Evolutionary conservation across 2,888 invertebrate species (phyloP).

Genomic region (Euproctis similis): DNA sequence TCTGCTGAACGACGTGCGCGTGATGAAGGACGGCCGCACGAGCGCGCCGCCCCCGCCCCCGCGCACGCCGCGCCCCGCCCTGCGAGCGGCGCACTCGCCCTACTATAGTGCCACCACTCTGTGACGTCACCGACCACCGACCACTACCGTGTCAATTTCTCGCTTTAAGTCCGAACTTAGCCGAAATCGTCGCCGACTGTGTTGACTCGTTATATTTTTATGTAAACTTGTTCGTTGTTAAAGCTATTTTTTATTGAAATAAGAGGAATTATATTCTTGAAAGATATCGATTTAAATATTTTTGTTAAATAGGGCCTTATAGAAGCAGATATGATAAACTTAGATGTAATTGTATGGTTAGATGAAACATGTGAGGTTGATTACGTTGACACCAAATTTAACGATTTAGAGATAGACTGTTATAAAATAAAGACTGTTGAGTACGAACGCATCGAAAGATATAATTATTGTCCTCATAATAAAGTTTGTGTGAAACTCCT

Average conservation of each 20-base stretch:
- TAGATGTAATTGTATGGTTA: slow-evolving; percentile 67
- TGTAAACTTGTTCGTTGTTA: slow-evolving; percentile 72
- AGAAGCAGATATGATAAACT: slow-evolving; percentile 53
- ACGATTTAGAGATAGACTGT: slow-evolving; percentile 60
- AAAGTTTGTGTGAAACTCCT: slow-evolving; percentile 49
- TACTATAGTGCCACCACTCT: slow-evolving; percentile 63
- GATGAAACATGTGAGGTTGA: slow-evolving; percentile 57
- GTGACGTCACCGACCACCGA: slow-evolving; percentile 40
- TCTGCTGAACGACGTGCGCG: slow-evolving; percentile 86
- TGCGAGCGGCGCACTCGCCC: slow-evolving; percentile 34
- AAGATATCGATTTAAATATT: slow-evolving; percentile 65
- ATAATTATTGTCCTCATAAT: slow-evolving; percentile 38
- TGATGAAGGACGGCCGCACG: slow-evolving; percentile 81
- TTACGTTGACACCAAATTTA: slow-evolving; percentile 59
- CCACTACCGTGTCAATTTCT: slow-evolving; percentile 65
- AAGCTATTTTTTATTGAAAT: slow-evolving; percentile 69
- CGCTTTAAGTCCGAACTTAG: slow-evolving; percentile 69
- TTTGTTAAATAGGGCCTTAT: slow-evolving; percentile 72
- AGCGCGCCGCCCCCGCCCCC: slow-evolving; percentile 51
- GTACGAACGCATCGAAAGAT: slow-evolving; percentile 65
- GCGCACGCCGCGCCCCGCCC: slow-evolving; percentile 36
- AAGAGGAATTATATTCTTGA: slow-evolving; percentile 71
- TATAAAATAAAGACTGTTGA: slow-evolving; percentile 64
- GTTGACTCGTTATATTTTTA: slow-evolving; percentile 68
- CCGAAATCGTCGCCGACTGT: slow-evolving; percentile 58